A percentile compares a stretch with the other conserved stretches of the same genome.
phyloP scores from a whole-genome alignment of 2,113 vertebrate species.

The Dunckerocampus dactyliophorus region DNA sequence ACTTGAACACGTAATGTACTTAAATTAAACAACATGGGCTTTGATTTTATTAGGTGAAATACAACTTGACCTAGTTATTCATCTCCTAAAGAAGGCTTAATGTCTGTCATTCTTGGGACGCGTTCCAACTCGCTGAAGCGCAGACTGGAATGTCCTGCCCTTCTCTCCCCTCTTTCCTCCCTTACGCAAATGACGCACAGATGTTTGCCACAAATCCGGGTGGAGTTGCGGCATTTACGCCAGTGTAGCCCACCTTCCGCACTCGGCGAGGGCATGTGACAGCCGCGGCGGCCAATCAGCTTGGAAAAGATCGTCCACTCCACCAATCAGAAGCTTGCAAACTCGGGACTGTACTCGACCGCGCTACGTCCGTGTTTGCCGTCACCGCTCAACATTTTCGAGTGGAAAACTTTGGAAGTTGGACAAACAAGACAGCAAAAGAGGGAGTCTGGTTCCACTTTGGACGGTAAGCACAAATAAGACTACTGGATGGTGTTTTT shows the following conservation, averaged over 20 bases:
- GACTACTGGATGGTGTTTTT: not conserved
- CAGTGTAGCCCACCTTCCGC: constrained; percentile 52
- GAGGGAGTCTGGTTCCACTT: constrained; percentile 6
- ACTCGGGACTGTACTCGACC: constrained; percentile 21
- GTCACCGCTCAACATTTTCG: constrained; percentile 51
- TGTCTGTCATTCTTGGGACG: constrained; percentile 57
- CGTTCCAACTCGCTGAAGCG: constrained; percentile 62
- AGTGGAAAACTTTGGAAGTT: constrained; percentile 35
- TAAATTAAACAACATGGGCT: too few relatives aligned
- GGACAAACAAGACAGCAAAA: constrained; percentile 12
- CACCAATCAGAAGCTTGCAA: constrained; percentile 71
- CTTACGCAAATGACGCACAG: constrained; percentile 56
- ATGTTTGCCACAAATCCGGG: constrained; percentile 66
- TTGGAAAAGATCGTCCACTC: not conserved
- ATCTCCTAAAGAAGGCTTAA: constrained; percentile 2
- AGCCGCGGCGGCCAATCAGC: constrained; percentile 45
- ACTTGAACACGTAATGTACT: too few relatives aligned
- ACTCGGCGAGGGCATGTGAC: constrained; percentile 27
- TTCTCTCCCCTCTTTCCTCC: too few relatives aligned
- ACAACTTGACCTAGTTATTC: not conserved
- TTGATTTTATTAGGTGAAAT: not conserved
- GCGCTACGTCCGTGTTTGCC: constrained; percentile 19
- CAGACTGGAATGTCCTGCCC: constrained; percentile 51
- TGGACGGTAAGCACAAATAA: constrained; percentile 47
- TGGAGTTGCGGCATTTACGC: constrained; percentile 68